Evolutionary conservation across 37 sponge, comb jelly and placozoan species (phyloP).

Genomic region (Haliclona indistincta): DNA sequence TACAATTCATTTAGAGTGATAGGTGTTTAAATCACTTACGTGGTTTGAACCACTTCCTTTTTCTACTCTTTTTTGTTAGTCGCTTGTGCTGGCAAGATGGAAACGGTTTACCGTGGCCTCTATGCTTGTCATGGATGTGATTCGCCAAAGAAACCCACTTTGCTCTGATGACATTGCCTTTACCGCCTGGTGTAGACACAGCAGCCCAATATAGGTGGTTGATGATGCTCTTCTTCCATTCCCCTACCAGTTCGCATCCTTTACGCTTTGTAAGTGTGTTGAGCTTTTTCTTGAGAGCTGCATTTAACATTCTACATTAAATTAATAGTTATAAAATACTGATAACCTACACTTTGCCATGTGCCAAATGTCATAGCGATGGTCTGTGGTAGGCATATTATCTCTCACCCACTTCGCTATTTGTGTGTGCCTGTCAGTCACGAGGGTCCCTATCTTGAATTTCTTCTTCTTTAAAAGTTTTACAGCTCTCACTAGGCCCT

Average conservation of each 20-base stretch:
- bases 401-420: conserved; percentile 25
- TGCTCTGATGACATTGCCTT: conserved; percentile 17
- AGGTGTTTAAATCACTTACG: conserved; percentile 39
- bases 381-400: not conserved
- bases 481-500: not conserved
- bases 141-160: conserved; percentile 64
- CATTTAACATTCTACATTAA: too few species aligned
- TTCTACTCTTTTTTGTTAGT: not conserved
- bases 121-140: conserved; percentile 56
- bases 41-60: conserved; percentile 43
- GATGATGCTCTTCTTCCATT: conserved; percentile 36
- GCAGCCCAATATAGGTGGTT: conserved; percentile 66
- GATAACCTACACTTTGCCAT: conserved; percentile 25
- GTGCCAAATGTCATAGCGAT: conserved; percentile 34
- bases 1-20: too few species aligned
- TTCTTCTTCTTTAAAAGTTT: not conserved
- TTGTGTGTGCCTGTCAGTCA: conserved; percentile 14
- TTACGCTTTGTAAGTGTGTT: conserved; percentile 6
- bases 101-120: conserved; percentile 5
- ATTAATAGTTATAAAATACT: not conserved
- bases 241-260: conserved; percentile 29
- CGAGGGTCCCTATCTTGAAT: not conserved
- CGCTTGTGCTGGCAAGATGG: conserved; percentile 11
- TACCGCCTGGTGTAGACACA: conserved; percentile 32
- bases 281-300: conserved; percentile 14